Evolutionary conservation across 1,140 invertebrate genomes (phyloP), one percentile per base, ranked within the genome.

Genomic region (Drosophila erecta): DNA sequence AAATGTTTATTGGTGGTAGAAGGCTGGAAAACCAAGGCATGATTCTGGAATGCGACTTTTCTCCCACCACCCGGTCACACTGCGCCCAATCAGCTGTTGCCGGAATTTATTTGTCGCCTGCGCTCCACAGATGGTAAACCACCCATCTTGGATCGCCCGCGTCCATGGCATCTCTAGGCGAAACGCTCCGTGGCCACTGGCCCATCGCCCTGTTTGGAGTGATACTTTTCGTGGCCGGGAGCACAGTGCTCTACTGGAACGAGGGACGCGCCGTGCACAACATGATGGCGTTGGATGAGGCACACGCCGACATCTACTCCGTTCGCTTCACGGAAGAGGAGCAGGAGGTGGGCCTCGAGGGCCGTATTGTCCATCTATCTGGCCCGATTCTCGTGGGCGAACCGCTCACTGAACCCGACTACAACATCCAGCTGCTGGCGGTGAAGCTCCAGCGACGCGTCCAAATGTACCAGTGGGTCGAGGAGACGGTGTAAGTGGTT

Each of bases 401-500:
- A 89, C 96, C 96, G 2, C 93, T 98, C 60, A 95, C 95, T 8
- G 97, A 98, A 91, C 95, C 95, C 15, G 95, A 96, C 65, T 97
- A 97, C 91, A 95, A 96, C 54, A 94, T 97, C 43, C 94, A 96
- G 79, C 94, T 97, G 6, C 93, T 95, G 55, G 95, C 96, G 17
- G 95, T 96, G 0, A 96, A 96, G 78, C 90, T 97, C 22, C 95
- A 95, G 73, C 94, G 96, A 47, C 93, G 95, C 69, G 96, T 97
- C 1, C 97, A 98, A 92, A 98, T 98, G 96, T 98, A 96, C 90
- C 97, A 98, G 90, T 98, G 97, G 97, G 94, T 97, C 46, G 97
- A 98, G 87, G 96, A 97, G 79, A 93, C 94, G 22, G 67, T 90
- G 59, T 90, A 77, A 62, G 86, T 17, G 11, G 4, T 20, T 4